These are phyloP conservation scores for Heptranchias perlo DNA, from an alignment of 2,113 vertebrate species.

Conservation along the genomic window DNA sequence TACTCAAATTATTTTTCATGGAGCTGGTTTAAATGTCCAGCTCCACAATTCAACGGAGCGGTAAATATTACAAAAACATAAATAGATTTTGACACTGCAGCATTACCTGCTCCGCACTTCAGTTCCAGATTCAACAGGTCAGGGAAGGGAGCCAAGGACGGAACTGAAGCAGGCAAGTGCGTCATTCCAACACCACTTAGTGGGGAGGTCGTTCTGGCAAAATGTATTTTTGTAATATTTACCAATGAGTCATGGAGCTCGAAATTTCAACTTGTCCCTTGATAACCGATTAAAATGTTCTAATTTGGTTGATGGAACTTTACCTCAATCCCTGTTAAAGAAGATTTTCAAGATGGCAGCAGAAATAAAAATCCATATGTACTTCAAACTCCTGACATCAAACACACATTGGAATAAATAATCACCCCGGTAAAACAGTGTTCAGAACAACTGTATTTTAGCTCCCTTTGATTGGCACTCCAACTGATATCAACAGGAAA, in stretches of 20 bases:
- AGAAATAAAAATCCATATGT: not conserved
- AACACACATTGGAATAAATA: not conserved
- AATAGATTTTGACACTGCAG: slow-evolving; percentile 17
- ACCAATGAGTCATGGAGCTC: not conserved
- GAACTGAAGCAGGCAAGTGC: not conserved
- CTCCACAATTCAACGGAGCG: not conserved
- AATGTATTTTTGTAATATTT: not conserved
- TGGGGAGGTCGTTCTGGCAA: not conserved
- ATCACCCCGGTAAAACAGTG: not conserved
- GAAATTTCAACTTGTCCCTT: not conserved
- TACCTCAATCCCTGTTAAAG: not conserved
- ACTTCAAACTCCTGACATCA: not conserved
- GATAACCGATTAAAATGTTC: not conserved
- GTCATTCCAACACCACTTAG: too few species aligned
- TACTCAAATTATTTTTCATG: not conserved
- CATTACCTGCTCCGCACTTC: slow-evolving; percentile 5
- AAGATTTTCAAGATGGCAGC: not conserved
- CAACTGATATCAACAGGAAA: too few species aligned
- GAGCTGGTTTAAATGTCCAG: not conserved
- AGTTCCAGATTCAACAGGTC: slow-evolving; percentile 29
- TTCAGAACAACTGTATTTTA: not conserved
- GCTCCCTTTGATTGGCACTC: not conserved
- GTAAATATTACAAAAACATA: not conserved
- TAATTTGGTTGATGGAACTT: not conserved
- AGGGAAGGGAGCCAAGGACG: slow-evolving; percentile 16